A percentile compares a stretch with the other conserved stretches of the same genome.
phyloP scores from a whole-genome alignment of 2,797 vertebrate genomes.

The Borostomias antarcticus region DNA sequence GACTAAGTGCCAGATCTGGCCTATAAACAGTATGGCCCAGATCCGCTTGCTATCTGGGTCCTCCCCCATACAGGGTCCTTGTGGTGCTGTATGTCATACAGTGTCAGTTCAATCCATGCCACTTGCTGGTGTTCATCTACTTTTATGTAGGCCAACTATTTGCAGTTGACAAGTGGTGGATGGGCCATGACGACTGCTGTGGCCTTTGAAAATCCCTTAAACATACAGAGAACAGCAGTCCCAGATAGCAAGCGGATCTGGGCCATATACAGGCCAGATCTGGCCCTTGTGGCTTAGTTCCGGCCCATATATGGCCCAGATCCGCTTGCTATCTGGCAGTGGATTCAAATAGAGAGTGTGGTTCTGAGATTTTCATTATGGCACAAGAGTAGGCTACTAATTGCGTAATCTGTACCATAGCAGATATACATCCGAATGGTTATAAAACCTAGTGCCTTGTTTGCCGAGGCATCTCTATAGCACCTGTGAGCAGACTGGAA shows the following conservation, averaged over 20 bases:
- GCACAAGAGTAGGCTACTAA: background rate
- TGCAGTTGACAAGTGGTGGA: background rate
- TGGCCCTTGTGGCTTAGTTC: no score
- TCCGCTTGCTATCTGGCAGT: no score
- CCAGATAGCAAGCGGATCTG: no score
- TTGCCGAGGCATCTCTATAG: slow-evolving; percentile 48
- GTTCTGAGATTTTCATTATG: slow-evolving; percentile 19
- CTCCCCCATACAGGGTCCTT: no score
- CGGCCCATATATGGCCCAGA: no score
- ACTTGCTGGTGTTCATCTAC: background rate
- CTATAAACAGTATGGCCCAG: no score
- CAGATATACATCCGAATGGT: slow-evolving; percentile 17
- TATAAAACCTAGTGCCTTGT: slow-evolving; percentile 48
- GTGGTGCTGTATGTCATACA: no score
- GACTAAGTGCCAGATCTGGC: no score
- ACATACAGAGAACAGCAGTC: background rate
- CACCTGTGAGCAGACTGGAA: slow-evolving; percentile 28
- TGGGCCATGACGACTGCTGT: background rate
- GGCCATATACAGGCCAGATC: no score
- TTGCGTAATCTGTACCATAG: slow-evolving; percentile 44
- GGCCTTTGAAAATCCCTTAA: slow-evolving; percentile 12
- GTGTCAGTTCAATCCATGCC: background rate
- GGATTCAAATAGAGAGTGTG: slow-evolving; percentile 9
- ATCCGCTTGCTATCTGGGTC: no score
- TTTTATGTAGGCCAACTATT: background rate